Evolutionary conservation across 2,797 vertebrate species (phyloP).

Genomic region (Geotrypetes seraphini): DNA sequence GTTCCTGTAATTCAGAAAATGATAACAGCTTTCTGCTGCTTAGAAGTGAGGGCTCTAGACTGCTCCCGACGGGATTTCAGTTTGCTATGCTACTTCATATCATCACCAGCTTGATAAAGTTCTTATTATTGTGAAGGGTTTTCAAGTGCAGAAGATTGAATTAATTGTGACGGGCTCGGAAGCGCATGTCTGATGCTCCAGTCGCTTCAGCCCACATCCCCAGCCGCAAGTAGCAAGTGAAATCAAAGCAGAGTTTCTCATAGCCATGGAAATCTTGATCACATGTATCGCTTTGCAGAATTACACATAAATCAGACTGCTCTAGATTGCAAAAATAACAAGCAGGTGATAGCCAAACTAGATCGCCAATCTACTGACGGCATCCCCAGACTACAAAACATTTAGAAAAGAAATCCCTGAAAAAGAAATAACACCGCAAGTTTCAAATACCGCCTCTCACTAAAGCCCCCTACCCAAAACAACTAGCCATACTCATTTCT

Average conservation of each 20-base stretch:
- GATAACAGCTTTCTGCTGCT: slow-evolving; percentile 70
- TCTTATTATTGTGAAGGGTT: slow-evolving; percentile 69
- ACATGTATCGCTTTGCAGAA: slow-evolving; percentile 24
- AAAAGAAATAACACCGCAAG: no score
- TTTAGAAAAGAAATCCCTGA: no score
- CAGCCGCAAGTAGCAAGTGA: slow-evolving; percentile 24
- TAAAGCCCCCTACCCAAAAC: no score
- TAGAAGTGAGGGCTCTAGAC: slow-evolving; percentile 65
- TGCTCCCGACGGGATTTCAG: slow-evolving; percentile 61
- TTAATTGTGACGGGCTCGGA: slow-evolving; percentile 58
- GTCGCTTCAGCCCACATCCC: slow-evolving; percentile 38
- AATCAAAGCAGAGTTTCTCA: slow-evolving; percentile 26
- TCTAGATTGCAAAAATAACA: no score
- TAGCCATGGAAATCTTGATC: slow-evolving; percentile 4
- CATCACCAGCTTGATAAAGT: slow-evolving; percentile 58
- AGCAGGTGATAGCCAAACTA: no score
- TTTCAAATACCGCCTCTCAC: no score
- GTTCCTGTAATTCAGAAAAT: slow-evolving; percentile 79
- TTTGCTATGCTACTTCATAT: slow-evolving; percentile 60
- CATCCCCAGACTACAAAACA: no score
- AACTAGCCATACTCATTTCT: no score
- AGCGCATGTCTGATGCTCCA: slow-evolving; percentile 41
- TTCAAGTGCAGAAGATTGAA: slow-evolving; percentile 54
- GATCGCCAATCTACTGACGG: no score
- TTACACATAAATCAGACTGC: no score